Evolutionary conservation across 2,888 invertebrate species (phyloP).

Genomic region (Conomelus anceps): DNA sequence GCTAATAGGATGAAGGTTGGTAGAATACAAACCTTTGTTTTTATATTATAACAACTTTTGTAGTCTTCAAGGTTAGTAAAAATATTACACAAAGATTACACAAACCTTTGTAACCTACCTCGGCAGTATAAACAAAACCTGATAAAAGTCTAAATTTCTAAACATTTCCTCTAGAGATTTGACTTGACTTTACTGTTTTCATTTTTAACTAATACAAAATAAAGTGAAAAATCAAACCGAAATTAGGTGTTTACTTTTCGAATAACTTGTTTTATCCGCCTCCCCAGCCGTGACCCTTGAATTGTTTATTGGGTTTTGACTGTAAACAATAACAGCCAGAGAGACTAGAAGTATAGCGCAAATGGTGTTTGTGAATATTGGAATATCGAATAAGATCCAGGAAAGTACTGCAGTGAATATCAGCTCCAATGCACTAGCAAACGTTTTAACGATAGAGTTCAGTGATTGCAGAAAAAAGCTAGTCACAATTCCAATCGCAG

Average conservation of each 20-base stretch:
- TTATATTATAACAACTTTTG: no score
- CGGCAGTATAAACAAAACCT: no score
- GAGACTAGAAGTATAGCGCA: constrained; percentile 76
- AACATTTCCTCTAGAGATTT: no score
- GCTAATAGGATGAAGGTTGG: no score
- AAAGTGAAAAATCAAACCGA: not conserved
- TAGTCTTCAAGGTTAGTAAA: no score
- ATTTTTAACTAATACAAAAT: not conserved
- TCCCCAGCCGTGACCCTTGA: not conserved
- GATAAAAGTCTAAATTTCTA: no score
- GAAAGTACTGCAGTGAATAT: constrained; percentile 84
- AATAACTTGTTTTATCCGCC: not conserved
- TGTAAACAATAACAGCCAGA: constrained; percentile 77
- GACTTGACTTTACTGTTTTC: not conserved
- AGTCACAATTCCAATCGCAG: constrained; percentile 85
- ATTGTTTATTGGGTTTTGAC: constrained; percentile 73
- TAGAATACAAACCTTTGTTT: no score
- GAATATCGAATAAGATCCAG: constrained; percentile 76
- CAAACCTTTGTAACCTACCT: no score
- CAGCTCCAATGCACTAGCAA: constrained; percentile 88
- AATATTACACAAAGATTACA: no score
- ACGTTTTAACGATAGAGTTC: constrained; percentile 92
- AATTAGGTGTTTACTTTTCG: not conserved
- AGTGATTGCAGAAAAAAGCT: constrained; percentile 88
- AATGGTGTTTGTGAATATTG: constrained; percentile 74